Base-by-base conservation (phyloP, 30 jellyfish, hydroid and myxozoan species). In the Hydractinia echinata region DNA sequence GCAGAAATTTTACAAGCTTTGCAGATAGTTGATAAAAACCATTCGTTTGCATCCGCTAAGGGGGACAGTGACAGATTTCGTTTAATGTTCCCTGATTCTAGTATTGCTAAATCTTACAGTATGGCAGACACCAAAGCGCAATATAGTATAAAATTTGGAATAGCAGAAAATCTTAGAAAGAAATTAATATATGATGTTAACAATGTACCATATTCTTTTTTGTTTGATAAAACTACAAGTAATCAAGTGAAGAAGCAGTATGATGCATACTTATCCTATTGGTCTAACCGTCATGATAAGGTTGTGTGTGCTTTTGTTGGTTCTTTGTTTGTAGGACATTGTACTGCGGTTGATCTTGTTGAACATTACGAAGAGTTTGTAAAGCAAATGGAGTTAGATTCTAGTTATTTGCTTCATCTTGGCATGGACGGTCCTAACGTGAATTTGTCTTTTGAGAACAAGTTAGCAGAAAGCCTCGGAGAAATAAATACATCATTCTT, bases 361-460 rank as follows among this genome's bases (percentile, higher is more conserved):
- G 67, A 70, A 18, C 80, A 70, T 14, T 70, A 70, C 67, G n/a
- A n/a, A n/a, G n/a, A n/a, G n/a, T n/a, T n/a, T n/a, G n/a, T n/a
- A 13, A 10, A 10, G 48, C 14, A 20, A 18, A 18, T 70, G 56
- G 14, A 49, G n/a, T 18, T 5, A 21, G 70, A 18, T 16, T 4
- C n/a, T 13, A 70, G 58, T 14, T 9, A 10, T 10, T 10, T 67
- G 77, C 14, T 20, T 20, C n/a, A 56, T 56, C 68, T 67, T 13
- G 77, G 77, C 44, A 67, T 67, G 77, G 77, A 67, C 19, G 67
- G 80, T 5, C 80, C 80, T 20, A 70, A 70, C 48, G 80, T 70
- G 5, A 70, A 70, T 70, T 16, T 70, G 5, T 21, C 80, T 5
- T 70, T 70, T 70, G 80, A 70, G 56, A 70, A 70, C 5, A 70